These are phyloP conservation scores for Netelia fuscicornis DNA, from an alignment of 2,888 invertebrate genomes.

Conservation along the genomic window DNA sequence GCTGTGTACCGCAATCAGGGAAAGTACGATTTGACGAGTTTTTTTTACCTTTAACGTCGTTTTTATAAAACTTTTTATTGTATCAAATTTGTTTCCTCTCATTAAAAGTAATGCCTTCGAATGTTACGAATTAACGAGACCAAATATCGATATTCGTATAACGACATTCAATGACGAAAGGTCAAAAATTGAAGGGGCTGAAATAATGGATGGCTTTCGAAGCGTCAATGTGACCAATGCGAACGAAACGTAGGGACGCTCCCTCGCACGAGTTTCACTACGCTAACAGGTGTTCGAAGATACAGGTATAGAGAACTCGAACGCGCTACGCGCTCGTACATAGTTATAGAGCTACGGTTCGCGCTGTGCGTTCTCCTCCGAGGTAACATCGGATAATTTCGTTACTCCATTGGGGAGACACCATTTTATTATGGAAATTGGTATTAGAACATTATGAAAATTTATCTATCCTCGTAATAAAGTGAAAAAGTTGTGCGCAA, in stretches of 20 bases:
- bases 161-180: not conserved
- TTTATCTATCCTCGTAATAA: not conserved
- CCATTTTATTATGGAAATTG: conserved; percentile 15
- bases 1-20: no score
- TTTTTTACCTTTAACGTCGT: not conserved
- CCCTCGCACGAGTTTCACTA: conserved; percentile 67
- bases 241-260: conserved; percentile 2
- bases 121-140: no score
- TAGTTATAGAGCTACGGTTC: not conserved
- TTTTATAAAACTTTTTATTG: conserved; percentile 7
- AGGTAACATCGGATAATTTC: conserved; percentile 18
- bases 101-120: not conserved
- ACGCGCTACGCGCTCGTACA: conserved; percentile 8
- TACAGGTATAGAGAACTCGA: conserved; percentile 80
- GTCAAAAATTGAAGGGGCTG: not conserved
- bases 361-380: not conserved
- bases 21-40: not conserved
- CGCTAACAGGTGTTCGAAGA: conserved; percentile 83
- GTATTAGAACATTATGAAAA: not conserved
- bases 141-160: no score
- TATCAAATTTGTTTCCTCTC: not conserved
- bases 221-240: conserved; percentile 72
- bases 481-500: not conserved
- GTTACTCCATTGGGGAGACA: not conserved
- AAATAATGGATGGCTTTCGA: conserved; percentile 63